These are phyloP conservation scores for Myotis yumanensis DNA, from an alignment of 2,113 vertebrate genomes.

Conservation along the genomic window DNA sequence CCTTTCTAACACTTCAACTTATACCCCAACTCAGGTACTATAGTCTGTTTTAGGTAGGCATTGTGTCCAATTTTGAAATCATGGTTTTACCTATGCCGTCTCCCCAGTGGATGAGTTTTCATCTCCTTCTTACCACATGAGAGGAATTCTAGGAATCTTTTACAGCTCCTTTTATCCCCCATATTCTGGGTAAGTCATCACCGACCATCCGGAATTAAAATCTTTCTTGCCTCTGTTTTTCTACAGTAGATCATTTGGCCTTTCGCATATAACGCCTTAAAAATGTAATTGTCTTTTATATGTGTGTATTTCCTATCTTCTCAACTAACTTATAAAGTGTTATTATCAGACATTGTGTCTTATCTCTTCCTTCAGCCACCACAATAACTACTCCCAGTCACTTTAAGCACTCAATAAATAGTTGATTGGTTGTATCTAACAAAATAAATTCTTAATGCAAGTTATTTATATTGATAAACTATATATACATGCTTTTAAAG, in stretches of 20 bases:
- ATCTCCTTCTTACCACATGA: neutral
- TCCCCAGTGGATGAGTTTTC: neutral
- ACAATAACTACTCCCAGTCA: neutral
- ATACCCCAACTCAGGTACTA: neutral
- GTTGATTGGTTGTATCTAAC: neutral
- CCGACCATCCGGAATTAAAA: neutral
- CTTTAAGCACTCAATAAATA: conserved; percentile 17
- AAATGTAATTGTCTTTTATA: neutral
- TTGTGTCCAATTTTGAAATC: neutral
- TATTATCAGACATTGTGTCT: neutral
- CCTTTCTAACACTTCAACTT: neutral
- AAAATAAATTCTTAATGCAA: conserved; percentile 24
- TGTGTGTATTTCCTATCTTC: neutral
- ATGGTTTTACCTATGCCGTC: neutral
- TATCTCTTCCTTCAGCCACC: neutral
- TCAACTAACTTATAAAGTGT: neutral
- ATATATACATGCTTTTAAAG: neutral
- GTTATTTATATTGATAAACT: conserved; percentile 30
- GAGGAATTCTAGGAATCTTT: neutral
- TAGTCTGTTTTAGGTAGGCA: neutral
- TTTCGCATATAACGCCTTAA: neutral
- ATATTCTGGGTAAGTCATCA: neutral
- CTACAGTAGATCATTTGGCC: neutral
- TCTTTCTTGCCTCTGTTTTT: neutral
- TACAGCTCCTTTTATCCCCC: neutral